Conservation (phyloP, 2,113 vertebrate genomes). For the Rhabdornis inornatus region DNA sequence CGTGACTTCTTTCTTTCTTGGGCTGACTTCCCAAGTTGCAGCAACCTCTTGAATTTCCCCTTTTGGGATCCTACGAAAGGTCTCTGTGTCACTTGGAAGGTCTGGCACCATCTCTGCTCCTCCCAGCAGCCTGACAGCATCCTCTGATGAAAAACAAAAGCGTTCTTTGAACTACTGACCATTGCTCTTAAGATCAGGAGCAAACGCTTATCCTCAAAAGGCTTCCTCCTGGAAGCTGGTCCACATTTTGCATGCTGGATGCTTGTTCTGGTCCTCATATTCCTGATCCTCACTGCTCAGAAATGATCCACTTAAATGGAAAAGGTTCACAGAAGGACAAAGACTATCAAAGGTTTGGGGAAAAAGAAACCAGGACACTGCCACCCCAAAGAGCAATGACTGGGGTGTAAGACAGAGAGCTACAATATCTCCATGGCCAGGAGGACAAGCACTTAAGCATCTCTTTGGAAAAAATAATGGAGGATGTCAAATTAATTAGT, state of each 20-base stretch:
- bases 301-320: not conserved
- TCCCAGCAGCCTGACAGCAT: not conserved
- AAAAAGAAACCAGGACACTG: not conserved
- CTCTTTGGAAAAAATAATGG: not conserved
- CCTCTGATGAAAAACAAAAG: not conserved
- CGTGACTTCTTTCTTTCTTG: not conserved
- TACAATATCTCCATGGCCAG: not conserved
- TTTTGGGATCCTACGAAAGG: not conserved
- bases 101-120: not conserved
- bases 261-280: not conserved
- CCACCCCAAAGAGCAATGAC: not conserved
- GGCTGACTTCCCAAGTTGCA: not conserved
- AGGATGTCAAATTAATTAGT: not conserved
- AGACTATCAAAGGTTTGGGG: not conserved
- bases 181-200: not conserved
- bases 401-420: not conserved
- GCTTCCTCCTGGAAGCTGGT: not conserved
- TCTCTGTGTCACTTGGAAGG: not conserved
- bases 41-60: not conserved
- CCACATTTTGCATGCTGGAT: not conserved
- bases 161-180: not conserved
- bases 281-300: not conserved
- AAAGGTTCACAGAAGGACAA: not conserved
- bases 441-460: not conserved
- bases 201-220: not conserved